These are phyloP conservation scores for Aulostomus chinensis DNA, from an alignment of 2,797 vertebrate species.

Conservation along the genomic window DNA sequence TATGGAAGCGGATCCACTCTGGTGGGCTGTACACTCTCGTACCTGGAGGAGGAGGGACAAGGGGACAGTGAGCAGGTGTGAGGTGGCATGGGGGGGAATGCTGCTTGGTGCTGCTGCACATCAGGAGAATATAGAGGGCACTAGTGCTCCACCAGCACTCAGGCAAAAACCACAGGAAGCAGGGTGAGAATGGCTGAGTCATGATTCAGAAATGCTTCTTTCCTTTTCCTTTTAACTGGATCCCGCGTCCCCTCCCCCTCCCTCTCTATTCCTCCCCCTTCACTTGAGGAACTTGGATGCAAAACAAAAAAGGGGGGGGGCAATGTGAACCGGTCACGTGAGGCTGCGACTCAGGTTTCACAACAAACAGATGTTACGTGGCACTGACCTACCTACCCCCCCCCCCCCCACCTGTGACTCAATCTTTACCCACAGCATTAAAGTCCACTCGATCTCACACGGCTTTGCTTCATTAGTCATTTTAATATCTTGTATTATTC, in stretches of 20 bases:
- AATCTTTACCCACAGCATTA: slow-evolving; percentile 22
- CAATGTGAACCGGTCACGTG: slow-evolving; percentile 85
- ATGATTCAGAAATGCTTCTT: slow-evolving; percentile 52
- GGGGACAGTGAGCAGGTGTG: not conserved
- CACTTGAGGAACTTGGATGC: slow-evolving; percentile 81
- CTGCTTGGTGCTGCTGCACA: too few relatives aligned
- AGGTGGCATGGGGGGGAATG: not conserved
- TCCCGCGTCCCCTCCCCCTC: slow-evolving; percentile 20
- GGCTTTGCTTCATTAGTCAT: too few relatives aligned
- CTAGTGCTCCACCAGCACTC: not conserved
- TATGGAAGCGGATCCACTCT: slow-evolving; percentile 96
- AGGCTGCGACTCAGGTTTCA: slow-evolving; percentile 85
- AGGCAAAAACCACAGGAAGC: not conserved
- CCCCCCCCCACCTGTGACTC: slow-evolving; percentile 38
- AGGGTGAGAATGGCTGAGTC: slow-evolving; percentile 55
- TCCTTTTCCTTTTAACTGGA: too few relatives aligned
- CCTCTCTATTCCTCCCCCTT: slow-evolving; percentile 47
- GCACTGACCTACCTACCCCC: slow-evolving; percentile 66
- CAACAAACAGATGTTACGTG: slow-evolving; percentile 93
- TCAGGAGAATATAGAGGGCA: not conserved
- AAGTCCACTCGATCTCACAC: slow-evolving; percentile 10
- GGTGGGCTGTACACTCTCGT: slow-evolving; percentile 97
- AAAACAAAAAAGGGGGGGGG: slow-evolving; percentile 78
- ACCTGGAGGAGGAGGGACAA: slow-evolving; percentile 68
- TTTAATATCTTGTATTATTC: too few relatives aligned